Base-by-base conservation (phyloP, 2,888 invertebrate species). In the Cephonodes hylas region DNA sequence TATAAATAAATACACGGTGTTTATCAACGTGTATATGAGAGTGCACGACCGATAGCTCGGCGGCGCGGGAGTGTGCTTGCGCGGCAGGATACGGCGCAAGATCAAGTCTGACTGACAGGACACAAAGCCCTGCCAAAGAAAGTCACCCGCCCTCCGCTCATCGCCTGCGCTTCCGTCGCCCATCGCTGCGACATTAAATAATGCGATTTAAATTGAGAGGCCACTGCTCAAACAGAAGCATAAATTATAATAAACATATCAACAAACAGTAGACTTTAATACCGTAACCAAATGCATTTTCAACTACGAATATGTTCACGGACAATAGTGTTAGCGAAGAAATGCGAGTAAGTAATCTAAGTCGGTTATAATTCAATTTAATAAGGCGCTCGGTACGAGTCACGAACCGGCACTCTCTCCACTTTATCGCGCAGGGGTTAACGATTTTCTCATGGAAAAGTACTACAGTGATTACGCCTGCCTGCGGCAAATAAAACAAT, bases 371-470 rank as follows among this genome's bases (percentile, higher is more conserved):
- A 58, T 46, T 53, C 67, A 65, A 59, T 63, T 60, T 61, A 65
- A 65, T 64, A 67, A 64, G 60, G 31, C 66, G 65, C 53, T 64
- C 59, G 27, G 61, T 63, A 23, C 61, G 66, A 68, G 66, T 66
- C 57, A 63, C 65, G 65, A 72, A 66, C 67, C 42, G 65, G 68
- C 69, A 72, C 81, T 80, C 80, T 81, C 78, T 75, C 71, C 69
- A 64, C 76, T 78, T 79, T 89, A 88, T 89, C 88, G 63, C 71
- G 56, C 64, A 71, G 82, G 74, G 86, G 90, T 88, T 89, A 86
- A 88, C 75, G 84, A 80, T 88, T 85, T 88, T 86, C 76, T 84
- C 84, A 82, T 89, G 91, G 91, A 91, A 91, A 91, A 87, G 77
- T 90, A 90, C 91, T 72, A 72, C 69, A 66, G 61, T 71, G 83